Conservation (phyloP, 1,140 invertebrate genomes). For the Hermetia illucens region DNA sequence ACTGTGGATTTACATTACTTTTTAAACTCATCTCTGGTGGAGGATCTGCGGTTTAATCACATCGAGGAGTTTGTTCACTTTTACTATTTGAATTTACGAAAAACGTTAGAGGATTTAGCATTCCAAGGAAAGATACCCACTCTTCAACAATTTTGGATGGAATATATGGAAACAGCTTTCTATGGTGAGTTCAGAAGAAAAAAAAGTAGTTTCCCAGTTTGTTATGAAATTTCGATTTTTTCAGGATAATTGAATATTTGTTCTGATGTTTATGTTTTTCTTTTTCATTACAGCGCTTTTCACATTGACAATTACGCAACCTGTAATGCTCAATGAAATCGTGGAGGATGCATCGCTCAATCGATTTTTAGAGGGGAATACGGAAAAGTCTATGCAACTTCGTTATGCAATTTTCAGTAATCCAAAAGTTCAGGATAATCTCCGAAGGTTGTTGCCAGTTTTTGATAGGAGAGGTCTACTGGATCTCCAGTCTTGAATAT, state of each 20-base stretch:
- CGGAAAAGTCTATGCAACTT: slow-evolving; percentile 17
- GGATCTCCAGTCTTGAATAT: too few species aligned
- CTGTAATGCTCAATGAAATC: slow-evolving; percentile 20
- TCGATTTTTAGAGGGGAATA: slow-evolving; percentile 18
- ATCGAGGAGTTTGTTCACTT: slow-evolving; percentile 20
- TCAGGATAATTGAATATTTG: too few species aligned
- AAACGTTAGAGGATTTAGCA: slow-evolving; percentile 15
- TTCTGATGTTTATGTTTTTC: neutral
- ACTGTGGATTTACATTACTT: slow-evolving; percentile 6
- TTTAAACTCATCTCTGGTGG: slow-evolving; percentile 1
- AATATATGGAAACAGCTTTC: slow-evolving; percentile 19
- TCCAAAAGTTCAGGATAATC: slow-evolving; percentile 9
- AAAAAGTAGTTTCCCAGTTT: too few species aligned
- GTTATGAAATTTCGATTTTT: too few species aligned
- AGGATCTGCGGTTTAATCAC: slow-evolving; percentile 12
- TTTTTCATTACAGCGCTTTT: too few species aligned
- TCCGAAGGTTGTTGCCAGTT: slow-evolving; percentile 15
- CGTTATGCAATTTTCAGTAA: slow-evolving; percentile 19
- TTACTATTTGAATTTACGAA: slow-evolving; percentile 15
- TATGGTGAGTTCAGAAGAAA: slow-evolving; percentile 18
- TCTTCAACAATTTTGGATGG: slow-evolving; percentile 17
- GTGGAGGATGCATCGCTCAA: slow-evolving; percentile 23
- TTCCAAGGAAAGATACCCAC: slow-evolving; percentile 18
- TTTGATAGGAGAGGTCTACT: slow-evolving; percentile 20
- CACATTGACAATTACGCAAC: slow-evolving; percentile 14